Evolutionary conservation across 2,888 invertebrate genomes (phyloP).

Genomic region (Bruchidius siliquastri): DNA sequence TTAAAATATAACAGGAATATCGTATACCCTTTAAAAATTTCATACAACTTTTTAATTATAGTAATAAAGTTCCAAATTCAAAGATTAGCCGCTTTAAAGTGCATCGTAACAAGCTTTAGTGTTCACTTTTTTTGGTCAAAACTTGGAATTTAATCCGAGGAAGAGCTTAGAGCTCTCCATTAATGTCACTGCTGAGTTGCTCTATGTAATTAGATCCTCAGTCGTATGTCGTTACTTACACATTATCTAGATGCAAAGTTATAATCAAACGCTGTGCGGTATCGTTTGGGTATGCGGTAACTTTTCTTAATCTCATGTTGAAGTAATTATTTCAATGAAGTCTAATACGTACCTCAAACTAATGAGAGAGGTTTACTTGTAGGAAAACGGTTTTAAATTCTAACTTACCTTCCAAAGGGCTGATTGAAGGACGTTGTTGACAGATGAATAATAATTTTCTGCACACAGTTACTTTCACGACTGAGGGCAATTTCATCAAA

Average conservation of each 20-base stretch:
- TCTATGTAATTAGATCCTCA: background rate
- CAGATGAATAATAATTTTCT: too few relatives aligned
- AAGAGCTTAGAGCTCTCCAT: background rate
- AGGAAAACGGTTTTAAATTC: too few relatives aligned
- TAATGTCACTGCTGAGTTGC: background rate
- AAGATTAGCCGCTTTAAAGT: background rate
- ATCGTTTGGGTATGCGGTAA: too few relatives aligned
- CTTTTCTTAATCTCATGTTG: background rate
- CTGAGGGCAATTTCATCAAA: too few relatives aligned
- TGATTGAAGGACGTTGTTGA: too few relatives aligned
- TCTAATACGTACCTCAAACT: too few relatives aligned
- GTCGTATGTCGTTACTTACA: background rate
- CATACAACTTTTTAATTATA: background rate
- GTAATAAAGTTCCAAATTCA: background rate
- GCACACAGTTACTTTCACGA: too few relatives aligned
- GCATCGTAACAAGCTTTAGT: background rate
- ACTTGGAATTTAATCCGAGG: background rate
- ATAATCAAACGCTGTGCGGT: background rate
- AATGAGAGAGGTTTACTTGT: too few relatives aligned
- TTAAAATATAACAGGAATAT: background rate
- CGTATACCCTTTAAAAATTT: background rate
- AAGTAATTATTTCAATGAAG: background rate
- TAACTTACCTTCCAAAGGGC: too few relatives aligned
- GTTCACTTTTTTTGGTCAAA: background rate
- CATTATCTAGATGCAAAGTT: background rate